Evolutionary conservation across 2,797 vertebrate species (phyloP), one percentile per base, ranked within the genome.

Genomic region (Bryconaethiops microstoma): DNA sequence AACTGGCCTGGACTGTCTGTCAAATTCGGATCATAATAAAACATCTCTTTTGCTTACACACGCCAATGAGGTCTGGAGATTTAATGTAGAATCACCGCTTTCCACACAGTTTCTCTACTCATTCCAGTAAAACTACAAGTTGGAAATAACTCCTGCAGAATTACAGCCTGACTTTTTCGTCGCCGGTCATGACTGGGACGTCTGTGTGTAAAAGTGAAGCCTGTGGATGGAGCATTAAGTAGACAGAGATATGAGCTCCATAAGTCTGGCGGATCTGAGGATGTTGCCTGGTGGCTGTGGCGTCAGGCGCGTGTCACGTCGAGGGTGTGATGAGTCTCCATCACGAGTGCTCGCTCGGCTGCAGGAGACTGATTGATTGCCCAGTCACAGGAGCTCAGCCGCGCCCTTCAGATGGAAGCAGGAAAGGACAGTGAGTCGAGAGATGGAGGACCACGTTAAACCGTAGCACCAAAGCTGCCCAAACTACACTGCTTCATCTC

Each of bases 321-420:
- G 60, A 63, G 25, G 60, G 25, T 29, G 60, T 63, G 60, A 63
- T 63, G 25, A 63, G 60, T 63, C 60, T 63, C 60, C 60, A 63
- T 63, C 60, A 63, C 60, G 60, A 63, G 25, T 13, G 25, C 23
- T 29, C 60, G 25, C 60, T 63, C 25, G 29, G 6, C 25, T 60
- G 55, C 21, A 23, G 21, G 12, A 63, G 25, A 63, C 60, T 35
- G 60, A 63, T 63, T 63, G 60, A 63, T 63, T 35, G 25, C 25
- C 25, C 60, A 63, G 60, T 63, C 25, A 35, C 60, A 63, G 60
- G 12, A 63, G 23, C 60, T 63, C 25, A 5, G 60, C 60, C 23
- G 5, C 25, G 60, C 25, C 60, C 25, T 63, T 63, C 60, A 63
- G 25, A 35, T 5, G 12, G 25, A 10, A 63, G 60, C 60, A 63